Conservation (phyloP, 1,140 invertebrate genomes). For the Drosophila burlai region DNA sequence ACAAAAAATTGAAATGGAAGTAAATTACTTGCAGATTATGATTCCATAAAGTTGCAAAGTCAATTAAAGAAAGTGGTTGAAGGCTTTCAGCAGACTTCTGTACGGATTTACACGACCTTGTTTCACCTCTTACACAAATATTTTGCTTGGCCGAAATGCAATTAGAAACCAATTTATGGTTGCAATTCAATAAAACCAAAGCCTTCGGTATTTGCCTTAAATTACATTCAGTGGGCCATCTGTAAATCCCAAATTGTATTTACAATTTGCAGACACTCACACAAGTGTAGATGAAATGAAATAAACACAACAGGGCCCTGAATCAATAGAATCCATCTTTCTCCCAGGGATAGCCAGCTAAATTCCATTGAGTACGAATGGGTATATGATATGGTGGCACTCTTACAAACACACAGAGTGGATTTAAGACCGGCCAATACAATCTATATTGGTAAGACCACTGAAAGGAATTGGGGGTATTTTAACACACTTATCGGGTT, state of each 20-base stretch:
- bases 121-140: not conserved
- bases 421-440: slow-evolving; percentile 1
- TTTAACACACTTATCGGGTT: too few relatives aligned
- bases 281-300: slow-evolving; percentile 24
- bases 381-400: slow-evolving; percentile 43
- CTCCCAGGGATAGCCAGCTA: slow-evolving; percentile 22
- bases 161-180: slow-evolving; percentile 29
- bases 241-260: slow-evolving; percentile 41
- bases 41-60: slow-evolving; percentile 11
- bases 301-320: slow-evolving; percentile 16
- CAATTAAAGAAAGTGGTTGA: not conserved
- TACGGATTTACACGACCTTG: not conserved
- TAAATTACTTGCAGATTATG: not conserved
- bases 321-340: slow-evolving; percentile 21
- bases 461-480: not conserved
- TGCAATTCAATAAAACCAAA: slow-evolving; percentile 26
- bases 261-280: slow-evolving; percentile 29
- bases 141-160: slow-evolving; percentile 18
- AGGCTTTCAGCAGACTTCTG: not conserved
- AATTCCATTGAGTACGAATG: slow-evolving; percentile 58
- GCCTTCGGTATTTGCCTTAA: slow-evolving; percentile 27
- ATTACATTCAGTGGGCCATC: slow-evolving; percentile 23
- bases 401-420: slow-evolving; percentile 1
- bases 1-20: slow-evolving; percentile 4
- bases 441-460: slow-evolving; percentile 14